Percentiles rank a stretch among this genome's conserved stretches.
phyloP scores from a whole-genome alignment of 2,888 invertebrate genomes.

The Cantharis lateralis region DNA sequence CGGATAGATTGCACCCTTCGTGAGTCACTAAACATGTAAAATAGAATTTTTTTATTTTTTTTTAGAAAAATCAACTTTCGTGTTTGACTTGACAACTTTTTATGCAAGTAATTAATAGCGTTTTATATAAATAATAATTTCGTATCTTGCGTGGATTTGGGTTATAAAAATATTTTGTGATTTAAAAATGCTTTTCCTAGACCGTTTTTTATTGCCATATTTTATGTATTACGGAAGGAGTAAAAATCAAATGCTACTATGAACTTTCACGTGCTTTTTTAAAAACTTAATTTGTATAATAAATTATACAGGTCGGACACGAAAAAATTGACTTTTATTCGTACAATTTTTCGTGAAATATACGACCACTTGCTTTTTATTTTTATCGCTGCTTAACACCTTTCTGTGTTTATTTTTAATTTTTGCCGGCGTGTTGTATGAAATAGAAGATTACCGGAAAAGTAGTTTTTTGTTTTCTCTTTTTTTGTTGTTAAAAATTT shows the following conservation, averaged over 20 bases:
- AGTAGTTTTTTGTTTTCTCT: background rate
- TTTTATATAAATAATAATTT: background rate
- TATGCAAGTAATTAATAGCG: slow-evolving; percentile 4
- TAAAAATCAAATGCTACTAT: slow-evolving; percentile 2
- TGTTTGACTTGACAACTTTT: background rate
- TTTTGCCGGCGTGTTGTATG: background rate
- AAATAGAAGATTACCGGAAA: background rate
- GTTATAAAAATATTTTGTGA: slow-evolving; percentile 2
- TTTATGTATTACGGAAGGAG: slow-evolving; percentile 8
- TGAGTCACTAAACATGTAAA: slow-evolving; percentile 23
- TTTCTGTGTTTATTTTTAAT: background rate
- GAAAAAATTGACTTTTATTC: background rate
- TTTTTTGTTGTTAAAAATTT: slow-evolving; percentile 10
- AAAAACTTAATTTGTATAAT: background rate
- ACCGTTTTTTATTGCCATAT: slow-evolving; percentile 2
- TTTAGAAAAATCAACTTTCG: background rate
- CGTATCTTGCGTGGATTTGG: slow-evolving; percentile 11
- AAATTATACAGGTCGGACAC: slow-evolving; percentile 1
- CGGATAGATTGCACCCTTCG: slow-evolving; percentile 21
- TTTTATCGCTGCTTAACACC: background rate
- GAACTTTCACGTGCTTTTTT: slow-evolving; percentile 3
- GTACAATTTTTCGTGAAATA: background rate
- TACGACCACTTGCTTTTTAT: background rate
- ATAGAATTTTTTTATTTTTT: background rate
- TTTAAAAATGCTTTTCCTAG: background rate